Base-by-base conservation (phyloP, 2,888 invertebrate species). In the Pterobdella sp. region DNA sequence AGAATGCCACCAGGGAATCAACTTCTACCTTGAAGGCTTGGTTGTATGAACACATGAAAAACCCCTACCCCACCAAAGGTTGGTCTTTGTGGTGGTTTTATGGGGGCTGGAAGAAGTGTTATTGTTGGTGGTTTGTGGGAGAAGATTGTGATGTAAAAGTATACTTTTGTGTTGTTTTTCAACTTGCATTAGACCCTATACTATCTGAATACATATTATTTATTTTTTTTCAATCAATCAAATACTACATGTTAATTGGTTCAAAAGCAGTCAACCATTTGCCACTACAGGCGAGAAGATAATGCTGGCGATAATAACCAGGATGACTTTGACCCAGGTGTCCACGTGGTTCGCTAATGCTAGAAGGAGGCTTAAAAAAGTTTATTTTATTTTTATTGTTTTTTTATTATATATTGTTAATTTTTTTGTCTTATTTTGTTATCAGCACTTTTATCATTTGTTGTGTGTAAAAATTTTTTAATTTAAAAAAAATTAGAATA, bases 321-420 rank as follows among this genome's bases (percentile, higher is more conserved):
- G 56, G 37, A 71, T 71, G 71, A 71, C 71, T 29, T 26, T 71
- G 63, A 71, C 71, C 1, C 71, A 71, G 36, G 71, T 71, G 2
- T 71, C 71, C 26, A 71, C 71, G 35, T 71, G 71, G 71, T 71
- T 71, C 63, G 71, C 71, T 26, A 71, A 71, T n/a, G 71, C 71
- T n/a, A n/a, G 71, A 1, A 71, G 71, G 63, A 71, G 71, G 35
- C 71, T 71, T 18, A 71, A 71, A 34, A 71, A 71, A 63, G 71
- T 63, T 4, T n/a, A n/a, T n/a, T n/a, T n/a, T n/a, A n/a, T n/a
- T n/a, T n/a, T n/a, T n/a, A n/a, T n/a, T n/a, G n/a, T n/a, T n/a
- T n/a, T n/a, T n/a, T n/a, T n/a, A n/a, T n/a, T n/a, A n/a, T n/a
- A n/a, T n/a, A n/a, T n/a, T n/a, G n/a, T n/a, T n/a, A n/a, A n/a